phyloP scores from a whole-genome alignment of 1,140 invertebrate genomes.

The Hypsibius dujardini region DNA sequence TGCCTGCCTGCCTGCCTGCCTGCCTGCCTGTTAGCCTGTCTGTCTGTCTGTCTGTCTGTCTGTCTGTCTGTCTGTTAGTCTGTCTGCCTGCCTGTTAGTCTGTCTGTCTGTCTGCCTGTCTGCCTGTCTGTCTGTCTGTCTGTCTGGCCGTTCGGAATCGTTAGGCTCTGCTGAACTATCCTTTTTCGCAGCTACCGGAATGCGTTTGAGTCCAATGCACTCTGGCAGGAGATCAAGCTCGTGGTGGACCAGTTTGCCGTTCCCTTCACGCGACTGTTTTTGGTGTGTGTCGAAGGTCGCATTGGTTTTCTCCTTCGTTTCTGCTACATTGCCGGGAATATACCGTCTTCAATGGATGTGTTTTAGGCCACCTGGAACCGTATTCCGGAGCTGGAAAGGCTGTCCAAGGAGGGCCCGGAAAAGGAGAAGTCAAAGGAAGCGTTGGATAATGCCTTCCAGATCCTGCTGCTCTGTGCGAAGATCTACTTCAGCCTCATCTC shows the following conservation, averaged over 20 bases:
- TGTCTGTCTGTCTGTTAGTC: no score
- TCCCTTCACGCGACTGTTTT: not conserved
- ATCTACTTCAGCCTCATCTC: conserved; percentile 90
- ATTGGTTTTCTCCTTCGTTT: not conserved
- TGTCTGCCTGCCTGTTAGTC: no score
- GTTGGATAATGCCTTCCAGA: conserved; percentile 13
- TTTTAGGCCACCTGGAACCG: not conserved
- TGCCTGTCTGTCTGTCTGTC: no score
- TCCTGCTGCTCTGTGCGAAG: conserved; percentile 67
- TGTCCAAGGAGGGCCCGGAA: not conserved
- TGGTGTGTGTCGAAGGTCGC: not conserved
- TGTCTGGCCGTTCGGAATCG: not conserved
- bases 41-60: no score
- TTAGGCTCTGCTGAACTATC: not conserved
- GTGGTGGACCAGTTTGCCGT: conserved; percentile 6
- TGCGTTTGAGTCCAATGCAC: not conserved
- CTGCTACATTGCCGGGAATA: not conserved
- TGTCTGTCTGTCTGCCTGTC: no score
- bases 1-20: no score
- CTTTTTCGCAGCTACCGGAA: not conserved
- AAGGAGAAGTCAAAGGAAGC: not conserved
- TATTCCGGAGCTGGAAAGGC: not conserved
- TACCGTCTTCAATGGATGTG: not conserved
- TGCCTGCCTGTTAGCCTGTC: no score
- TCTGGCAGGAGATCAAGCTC: not conserved